A percentile compares a stretch with the other conserved stretches of the same genome.
These are phyloP conservation scores for Phylloscopus trochilus DNA, from an alignment of 2,113 vertebrate genomes.

Conservation along the genomic window DNA sequence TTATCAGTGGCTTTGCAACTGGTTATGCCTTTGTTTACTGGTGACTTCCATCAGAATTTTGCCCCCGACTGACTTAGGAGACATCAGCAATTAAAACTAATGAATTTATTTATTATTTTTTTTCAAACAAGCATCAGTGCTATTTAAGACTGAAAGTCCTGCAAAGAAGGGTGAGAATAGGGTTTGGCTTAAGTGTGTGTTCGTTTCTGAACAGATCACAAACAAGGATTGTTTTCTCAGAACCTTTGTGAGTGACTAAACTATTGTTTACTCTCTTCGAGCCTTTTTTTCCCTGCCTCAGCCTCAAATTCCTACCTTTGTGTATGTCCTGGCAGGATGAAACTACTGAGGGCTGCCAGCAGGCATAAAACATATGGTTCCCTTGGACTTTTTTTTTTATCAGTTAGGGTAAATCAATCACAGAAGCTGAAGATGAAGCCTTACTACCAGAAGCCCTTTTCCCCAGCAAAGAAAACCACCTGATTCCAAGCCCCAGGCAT, in stretches of 20 bases:
- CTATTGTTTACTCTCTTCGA: not conserved
- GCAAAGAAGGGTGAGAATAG: not conserved
- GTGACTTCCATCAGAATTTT: not conserved
- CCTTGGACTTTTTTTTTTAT: not conserved
- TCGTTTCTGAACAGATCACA: not conserved
- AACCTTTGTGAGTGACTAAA: not conserved
- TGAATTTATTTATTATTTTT: not conserved
- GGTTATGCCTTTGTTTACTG: not conserved
- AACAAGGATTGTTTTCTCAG: not conserved
- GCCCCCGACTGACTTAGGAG: not conserved
- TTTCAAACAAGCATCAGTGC: not conserved
- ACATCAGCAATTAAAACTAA: not conserved
- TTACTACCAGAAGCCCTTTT: not conserved
- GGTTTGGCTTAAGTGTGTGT: not conserved
- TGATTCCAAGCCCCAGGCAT: not conserved
- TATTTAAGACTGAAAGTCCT: not conserved
- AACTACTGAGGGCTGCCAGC: not conserved
- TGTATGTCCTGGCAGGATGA: not conserved
- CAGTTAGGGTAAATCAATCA: not conserved
- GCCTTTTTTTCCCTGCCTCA: not conserved
- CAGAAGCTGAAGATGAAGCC: not conserved
- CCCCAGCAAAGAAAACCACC: not conserved
- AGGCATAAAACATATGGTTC: not conserved
- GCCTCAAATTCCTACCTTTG: not conserved
- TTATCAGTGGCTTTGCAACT: not conserved